Percentiles rank a stretch among this genome's conserved stretches.
phyloP scores from a whole-genome alignment of 2,797 vertebrate genomes.

The Diceros bicornis region DNA sequence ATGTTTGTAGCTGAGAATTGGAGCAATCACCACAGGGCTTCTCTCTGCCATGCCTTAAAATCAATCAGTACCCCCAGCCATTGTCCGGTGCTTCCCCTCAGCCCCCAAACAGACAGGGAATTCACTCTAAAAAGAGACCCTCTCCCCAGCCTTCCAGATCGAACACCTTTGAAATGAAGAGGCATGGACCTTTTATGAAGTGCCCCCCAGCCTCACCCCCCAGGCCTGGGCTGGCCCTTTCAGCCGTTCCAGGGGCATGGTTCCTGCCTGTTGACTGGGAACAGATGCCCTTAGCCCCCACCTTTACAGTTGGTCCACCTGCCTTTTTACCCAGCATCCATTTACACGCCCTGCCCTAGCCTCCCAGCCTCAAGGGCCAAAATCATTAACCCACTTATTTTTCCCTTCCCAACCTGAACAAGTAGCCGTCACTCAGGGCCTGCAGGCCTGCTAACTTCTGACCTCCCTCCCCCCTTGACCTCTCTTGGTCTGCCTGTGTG shows the following conservation, averaged over 20 bases:
- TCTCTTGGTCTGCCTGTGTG: slow-evolving; percentile 72
- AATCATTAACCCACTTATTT: slow-evolving; percentile 85
- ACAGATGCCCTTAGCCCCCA: slow-evolving; percentile 83
- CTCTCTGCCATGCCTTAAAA: slow-evolving; percentile 61
- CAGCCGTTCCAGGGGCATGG: slow-evolving; percentile 53
- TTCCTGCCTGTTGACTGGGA: slow-evolving; percentile 85
- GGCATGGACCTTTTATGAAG: slow-evolving; percentile 79
- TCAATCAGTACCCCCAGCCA: slow-evolving; percentile 55
- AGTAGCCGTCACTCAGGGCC: slow-evolving; percentile 75
- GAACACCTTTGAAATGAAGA: slow-evolving; percentile 77
- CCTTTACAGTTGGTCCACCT: slow-evolving; percentile 82
- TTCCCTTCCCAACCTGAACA: slow-evolving; percentile 87
- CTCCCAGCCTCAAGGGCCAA: slow-evolving; percentile 85
- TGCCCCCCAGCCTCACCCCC: slow-evolving; percentile 12
- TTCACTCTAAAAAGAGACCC: slow-evolving; percentile 58
- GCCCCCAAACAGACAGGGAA: slow-evolving; percentile 33
- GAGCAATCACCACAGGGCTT: slow-evolving; percentile 1
- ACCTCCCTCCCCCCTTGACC: slow-evolving; percentile 75
- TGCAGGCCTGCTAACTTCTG: slow-evolving; percentile 80
- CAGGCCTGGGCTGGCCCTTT: slow-evolving; percentile 72
- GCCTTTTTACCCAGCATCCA: slow-evolving; percentile 81
- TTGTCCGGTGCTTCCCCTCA: slow-evolving; percentile 43
- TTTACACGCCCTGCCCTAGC: slow-evolving; percentile 76
- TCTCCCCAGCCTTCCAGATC: slow-evolving; percentile 68
- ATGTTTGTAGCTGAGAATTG: slow-evolving; percentile 52